Evolutionary conservation across 2,888 invertebrate species (phyloP).

Genomic region (Tholera decimalis): DNA sequence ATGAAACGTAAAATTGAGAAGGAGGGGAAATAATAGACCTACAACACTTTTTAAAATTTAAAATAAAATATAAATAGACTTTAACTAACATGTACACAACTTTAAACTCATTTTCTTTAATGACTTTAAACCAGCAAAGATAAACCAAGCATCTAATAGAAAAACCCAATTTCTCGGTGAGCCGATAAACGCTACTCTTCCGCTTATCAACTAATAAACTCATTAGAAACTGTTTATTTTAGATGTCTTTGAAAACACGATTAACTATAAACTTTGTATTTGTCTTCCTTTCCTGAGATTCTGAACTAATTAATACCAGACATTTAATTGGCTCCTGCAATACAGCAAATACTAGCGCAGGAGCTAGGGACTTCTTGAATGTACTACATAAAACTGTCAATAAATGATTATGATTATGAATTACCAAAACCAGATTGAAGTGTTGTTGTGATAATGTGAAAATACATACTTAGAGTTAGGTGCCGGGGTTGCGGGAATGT

Average conservation of each 20-base stretch:
- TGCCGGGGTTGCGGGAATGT: too few relatives aligned
- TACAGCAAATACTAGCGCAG: too few relatives aligned
- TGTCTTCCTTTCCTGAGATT: constrained; percentile 20
- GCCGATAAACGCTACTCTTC: background rate
- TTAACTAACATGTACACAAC: background rate
- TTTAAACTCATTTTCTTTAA: background rate
- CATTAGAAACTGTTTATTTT: constrained; percentile 31
- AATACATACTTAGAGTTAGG: too few relatives aligned
- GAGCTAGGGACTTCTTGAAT: too few relatives aligned
- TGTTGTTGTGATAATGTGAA: background rate
- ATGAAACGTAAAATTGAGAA: too few relatives aligned
- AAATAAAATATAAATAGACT: background rate
- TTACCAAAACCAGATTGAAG: constrained; percentile 7
- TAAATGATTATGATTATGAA: too few relatives aligned
- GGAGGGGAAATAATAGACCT: too few relatives aligned
- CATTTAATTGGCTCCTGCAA: too few relatives aligned
- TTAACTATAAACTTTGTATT: constrained; percentile 36
- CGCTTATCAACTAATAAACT: constrained; percentile 29
- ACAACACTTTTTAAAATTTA: too few relatives aligned
- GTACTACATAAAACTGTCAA: too few relatives aligned
- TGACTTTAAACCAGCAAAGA: background rate
- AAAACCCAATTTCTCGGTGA: background rate
- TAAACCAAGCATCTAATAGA: background rate
- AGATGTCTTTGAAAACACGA: constrained; percentile 32
- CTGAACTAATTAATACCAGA: constrained; percentile 18